Evolutionary conservation across 1,140 invertebrate genomes (phyloP).

Genomic region (Monochamus saltuarius): DNA sequence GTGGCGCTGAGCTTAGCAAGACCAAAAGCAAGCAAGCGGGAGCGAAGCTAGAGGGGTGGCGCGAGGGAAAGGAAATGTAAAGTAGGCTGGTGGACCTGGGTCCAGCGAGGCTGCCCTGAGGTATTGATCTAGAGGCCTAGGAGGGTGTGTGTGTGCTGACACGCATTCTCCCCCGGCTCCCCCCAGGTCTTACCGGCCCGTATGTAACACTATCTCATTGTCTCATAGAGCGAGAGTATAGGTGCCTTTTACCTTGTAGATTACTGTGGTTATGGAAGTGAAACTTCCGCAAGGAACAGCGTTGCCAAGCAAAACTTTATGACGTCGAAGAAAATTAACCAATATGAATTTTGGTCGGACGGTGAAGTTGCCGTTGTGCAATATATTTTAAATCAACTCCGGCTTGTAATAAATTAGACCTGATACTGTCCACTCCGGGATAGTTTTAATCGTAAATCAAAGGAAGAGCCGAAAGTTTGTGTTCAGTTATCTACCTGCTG

Average conservation of each 20-base stretch:
- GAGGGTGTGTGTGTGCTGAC: conserved; percentile 49
- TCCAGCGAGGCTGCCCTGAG: conserved; percentile 51
- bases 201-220: conserved; percentile 47
- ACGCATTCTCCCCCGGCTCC: conserved; percentile 40
- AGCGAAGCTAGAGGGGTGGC: conserved; percentile 22
- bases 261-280: background rate
- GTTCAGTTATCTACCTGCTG: too few relatives aligned
- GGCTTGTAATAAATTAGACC: too few relatives aligned
- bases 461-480: too few relatives aligned
- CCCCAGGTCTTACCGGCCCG: conserved; percentile 31
- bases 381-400: too few relatives aligned
- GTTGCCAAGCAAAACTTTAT: too few relatives aligned
- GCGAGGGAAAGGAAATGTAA: conserved; percentile 48
- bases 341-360: too few relatives aligned
- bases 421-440: too few relatives aligned
- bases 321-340: too few relatives aligned
- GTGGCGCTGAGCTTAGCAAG: conserved; percentile 43
- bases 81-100: conserved; percentile 52
- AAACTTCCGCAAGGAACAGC: too few relatives aligned
- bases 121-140: conserved; percentile 51
- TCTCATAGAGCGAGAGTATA: conserved; percentile 21
- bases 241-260: conserved; percentile 17
- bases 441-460: too few relatives aligned
- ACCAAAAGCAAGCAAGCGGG: conserved; percentile 27
- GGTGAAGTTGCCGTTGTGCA: too few relatives aligned